phyloP scores from a whole-genome alignment of 1,140 invertebrate genomes.

The Drosophila dunni region DNA sequence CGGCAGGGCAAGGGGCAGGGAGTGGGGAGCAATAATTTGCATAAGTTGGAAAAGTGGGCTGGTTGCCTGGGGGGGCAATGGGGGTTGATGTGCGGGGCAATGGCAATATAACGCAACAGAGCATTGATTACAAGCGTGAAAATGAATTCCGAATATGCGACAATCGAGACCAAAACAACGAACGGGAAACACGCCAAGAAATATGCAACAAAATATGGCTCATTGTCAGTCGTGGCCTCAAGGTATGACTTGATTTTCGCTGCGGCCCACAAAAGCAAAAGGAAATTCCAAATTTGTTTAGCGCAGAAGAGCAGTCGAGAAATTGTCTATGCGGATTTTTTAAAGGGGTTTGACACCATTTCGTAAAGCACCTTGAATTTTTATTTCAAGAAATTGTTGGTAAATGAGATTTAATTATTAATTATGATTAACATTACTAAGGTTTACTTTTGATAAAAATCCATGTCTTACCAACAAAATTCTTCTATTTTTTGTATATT shows the following conservation, averaged over 20 bases:
- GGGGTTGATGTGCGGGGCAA: constrained; percentile 28
- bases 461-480: too few species aligned
- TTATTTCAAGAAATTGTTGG: too few species aligned
- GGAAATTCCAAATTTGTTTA: constrained; percentile 10
- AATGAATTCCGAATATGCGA: constrained; percentile 76
- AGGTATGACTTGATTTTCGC: constrained; percentile 70
- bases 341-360: constrained; percentile 11
- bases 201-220: constrained; percentile 29
- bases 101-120: constrained; percentile 14
- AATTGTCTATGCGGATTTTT: constrained; percentile 1
- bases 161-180: constrained; percentile 22
- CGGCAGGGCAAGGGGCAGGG: background rate
- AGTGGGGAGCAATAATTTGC: constrained; percentile 57
- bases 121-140: constrained; percentile 79
- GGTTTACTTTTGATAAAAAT: background rate
- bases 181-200: constrained; percentile 5
- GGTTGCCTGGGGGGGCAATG: constrained; percentile 12
- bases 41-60: constrained; percentile 52
- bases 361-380: background rate
- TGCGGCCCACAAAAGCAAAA: background rate
- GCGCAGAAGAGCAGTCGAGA: background rate
- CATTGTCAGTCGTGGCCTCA: constrained; percentile 58
- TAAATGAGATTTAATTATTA: too few species aligned
- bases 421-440: too few species aligned
- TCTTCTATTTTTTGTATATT: too few species aligned